Conservation (phyloP, 2,797 vertebrate genomes). For the Cichlasoma orientale region DNA sequence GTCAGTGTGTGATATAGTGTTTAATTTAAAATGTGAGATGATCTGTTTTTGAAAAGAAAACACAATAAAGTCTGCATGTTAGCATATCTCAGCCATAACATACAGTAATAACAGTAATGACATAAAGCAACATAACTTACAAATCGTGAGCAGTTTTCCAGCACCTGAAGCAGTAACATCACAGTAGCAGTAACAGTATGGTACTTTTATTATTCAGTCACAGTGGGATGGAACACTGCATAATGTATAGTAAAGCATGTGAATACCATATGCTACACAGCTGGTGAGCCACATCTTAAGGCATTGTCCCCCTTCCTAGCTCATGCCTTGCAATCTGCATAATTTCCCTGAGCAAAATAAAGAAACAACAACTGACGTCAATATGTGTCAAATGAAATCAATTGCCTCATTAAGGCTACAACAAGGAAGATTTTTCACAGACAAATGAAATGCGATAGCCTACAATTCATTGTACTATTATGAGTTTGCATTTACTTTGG, state of each 20-base stretch:
- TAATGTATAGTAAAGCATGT: conserved; percentile 51
- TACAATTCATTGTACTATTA: conserved; percentile 14
- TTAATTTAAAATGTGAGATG: background rate
- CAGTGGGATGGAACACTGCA: conserved; percentile 38
- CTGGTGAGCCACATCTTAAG: conserved; percentile 40
- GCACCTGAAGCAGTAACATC: conserved; percentile 30
- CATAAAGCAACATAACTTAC: background rate
- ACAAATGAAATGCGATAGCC: conserved; percentile 37
- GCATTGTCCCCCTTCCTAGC: background rate
- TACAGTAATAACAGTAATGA: background rate
- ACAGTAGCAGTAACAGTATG: conserved; percentile 26
- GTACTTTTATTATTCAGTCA: conserved; percentile 56
- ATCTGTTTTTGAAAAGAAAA: background rate
- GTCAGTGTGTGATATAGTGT: background rate
- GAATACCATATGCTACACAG: conserved; percentile 34
- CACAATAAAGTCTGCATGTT: background rate
- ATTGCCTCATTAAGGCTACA: conserved; percentile 57
- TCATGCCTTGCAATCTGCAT: conserved; percentile 9
- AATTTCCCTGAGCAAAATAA: conserved; percentile 49
- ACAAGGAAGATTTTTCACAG: conserved; percentile 44
- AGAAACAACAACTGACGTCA: conserved; percentile 52
- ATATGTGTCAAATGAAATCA: conserved; percentile 63
- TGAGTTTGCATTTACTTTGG: conserved; percentile 22
- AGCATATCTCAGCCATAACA: background rate
- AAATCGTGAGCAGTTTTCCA: conserved; percentile 3